Evolutionary conservation across 2,797 vertebrate genomes (phyloP).

Genomic region (Eutrigla gurnardus): DNA sequence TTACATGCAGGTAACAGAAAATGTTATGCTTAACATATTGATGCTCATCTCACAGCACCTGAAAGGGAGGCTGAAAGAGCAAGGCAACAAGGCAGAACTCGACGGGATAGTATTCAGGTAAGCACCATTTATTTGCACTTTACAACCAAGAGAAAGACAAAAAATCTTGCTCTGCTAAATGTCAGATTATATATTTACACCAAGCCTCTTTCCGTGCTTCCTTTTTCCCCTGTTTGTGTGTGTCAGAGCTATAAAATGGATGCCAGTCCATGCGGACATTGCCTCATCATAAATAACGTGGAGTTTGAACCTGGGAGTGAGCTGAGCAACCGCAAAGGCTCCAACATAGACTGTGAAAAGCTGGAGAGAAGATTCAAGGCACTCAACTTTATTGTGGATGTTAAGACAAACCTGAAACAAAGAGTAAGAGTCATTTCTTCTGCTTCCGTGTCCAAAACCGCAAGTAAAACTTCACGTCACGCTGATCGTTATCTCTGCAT

Average conservation of each 20-base stretch:
- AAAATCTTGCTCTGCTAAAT: not conserved
- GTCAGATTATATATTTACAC: not conserved
- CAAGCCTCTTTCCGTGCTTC: not conserved
- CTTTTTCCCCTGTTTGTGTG: not conserved
- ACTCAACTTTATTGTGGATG: slow-evolving; percentile 85
- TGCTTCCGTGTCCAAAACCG: not conserved
- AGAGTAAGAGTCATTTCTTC: slow-evolving; percentile 75
- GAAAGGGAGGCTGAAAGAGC: slow-evolving; percentile 40
- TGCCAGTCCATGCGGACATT: slow-evolving; percentile 87
- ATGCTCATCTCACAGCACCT: slow-evolving; percentile 67
- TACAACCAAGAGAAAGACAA: not conserved
- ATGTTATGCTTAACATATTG: not conserved
- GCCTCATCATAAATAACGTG: slow-evolving; percentile 95
- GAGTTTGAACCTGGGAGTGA: slow-evolving; percentile 77
- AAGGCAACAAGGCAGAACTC: slow-evolving; percentile 41
- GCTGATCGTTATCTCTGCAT: slow-evolving; percentile 28
- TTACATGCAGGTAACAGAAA: not conserved
- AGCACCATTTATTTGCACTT: slow-evolving; percentile 4
- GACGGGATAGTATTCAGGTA: slow-evolving; percentile 81
- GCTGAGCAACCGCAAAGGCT: slow-evolving; percentile 84
- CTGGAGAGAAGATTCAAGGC: slow-evolving; percentile 86
- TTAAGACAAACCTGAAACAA: slow-evolving; percentile 84
- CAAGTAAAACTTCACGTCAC: not conserved
- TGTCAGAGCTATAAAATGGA: slow-evolving; percentile 89
- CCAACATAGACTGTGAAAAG: slow-evolving; percentile 88